phyloP scores from a whole-genome alignment of 2,113 vertebrate species.

The Ailurus styani region DNA sequence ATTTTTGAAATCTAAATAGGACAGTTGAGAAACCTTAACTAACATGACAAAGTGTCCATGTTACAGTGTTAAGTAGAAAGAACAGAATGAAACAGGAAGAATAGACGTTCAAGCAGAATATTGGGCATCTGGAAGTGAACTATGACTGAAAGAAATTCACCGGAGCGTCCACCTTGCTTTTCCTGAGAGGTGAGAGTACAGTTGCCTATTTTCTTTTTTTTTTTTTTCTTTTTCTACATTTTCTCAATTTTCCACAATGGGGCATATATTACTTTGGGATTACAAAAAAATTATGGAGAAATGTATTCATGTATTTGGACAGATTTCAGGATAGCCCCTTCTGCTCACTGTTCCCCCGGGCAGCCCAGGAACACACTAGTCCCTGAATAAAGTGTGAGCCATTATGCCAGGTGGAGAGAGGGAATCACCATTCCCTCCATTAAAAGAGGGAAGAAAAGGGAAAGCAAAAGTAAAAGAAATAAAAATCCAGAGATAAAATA shows the following conservation, averaged over 20 bases:
- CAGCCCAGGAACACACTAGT: not conserved
- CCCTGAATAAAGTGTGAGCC: not conserved
- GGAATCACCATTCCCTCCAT: too few relatives aligned
- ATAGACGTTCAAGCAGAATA: not conserved
- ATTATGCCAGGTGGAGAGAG: not conserved
- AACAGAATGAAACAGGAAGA: not conserved
- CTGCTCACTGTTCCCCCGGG: not conserved
- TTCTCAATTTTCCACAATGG: not conserved
- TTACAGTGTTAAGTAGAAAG: not conserved
- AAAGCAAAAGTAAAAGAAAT: not conserved
- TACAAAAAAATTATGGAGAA: not conserved
- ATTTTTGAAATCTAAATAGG: not conserved
- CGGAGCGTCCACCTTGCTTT: not conserved
- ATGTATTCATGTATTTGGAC: not conserved
- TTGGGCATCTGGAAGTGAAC: not conserved
- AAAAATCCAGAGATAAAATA: not conserved
- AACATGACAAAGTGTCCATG: not conserved
- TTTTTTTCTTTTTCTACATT: not conserved
- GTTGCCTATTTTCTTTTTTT: not conserved
- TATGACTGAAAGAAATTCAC: not conserved
- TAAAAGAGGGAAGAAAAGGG: not conserved
- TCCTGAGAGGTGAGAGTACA: not conserved
- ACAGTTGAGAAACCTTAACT: not conserved
- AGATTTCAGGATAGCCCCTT: not conserved
- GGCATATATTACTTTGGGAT: not conserved